A percentile compares a stretch with the other conserved stretches of the same genome.
These are phyloP conservation scores for Argyrosomus regius DNA, from an alignment of 2,797 vertebrate genomes.

Conservation along the genomic window DNA sequence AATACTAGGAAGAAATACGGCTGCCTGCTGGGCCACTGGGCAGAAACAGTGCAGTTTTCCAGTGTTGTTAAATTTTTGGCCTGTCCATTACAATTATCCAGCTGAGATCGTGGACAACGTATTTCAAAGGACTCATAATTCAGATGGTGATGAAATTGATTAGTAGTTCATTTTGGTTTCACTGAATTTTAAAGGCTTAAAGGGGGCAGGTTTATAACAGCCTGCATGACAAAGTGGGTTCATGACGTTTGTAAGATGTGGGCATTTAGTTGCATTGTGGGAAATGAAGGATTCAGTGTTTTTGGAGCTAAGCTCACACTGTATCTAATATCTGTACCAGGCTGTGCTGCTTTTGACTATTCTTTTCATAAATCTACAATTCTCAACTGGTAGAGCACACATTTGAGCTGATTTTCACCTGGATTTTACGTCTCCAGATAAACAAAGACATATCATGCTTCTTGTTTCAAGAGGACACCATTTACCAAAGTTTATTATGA, in stretches of 20 bases:
- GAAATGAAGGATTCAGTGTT: background rate
- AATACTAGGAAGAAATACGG: slow-evolving; percentile 17
- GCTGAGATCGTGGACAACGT: background rate
- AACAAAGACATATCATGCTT: background rate
- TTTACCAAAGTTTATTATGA: background rate
- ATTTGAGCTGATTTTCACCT: background rate
- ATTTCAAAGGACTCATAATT: background rate
- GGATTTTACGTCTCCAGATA: background rate
- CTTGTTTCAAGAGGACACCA: background rate
- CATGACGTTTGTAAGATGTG: background rate
- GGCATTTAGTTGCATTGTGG: background rate
- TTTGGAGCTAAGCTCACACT: background rate
- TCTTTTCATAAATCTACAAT: background rate
- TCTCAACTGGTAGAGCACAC: background rate
- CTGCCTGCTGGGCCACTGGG: slow-evolving; percentile 9
- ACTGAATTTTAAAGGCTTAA: background rate
- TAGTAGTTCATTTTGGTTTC: background rate
- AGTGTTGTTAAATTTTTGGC: slow-evolving; percentile 2
- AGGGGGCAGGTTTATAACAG: background rate
- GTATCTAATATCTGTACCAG: background rate
- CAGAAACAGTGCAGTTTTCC: slow-evolving; percentile 23
- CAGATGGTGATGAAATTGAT: background rate
- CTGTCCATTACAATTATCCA: slow-evolving; percentile 5
- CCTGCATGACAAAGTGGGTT: background rate
- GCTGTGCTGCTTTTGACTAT: background rate